Evolutionary conservation across 2,113 vertebrate species (phyloP).

Genomic region (Mixornis gularis): DNA sequence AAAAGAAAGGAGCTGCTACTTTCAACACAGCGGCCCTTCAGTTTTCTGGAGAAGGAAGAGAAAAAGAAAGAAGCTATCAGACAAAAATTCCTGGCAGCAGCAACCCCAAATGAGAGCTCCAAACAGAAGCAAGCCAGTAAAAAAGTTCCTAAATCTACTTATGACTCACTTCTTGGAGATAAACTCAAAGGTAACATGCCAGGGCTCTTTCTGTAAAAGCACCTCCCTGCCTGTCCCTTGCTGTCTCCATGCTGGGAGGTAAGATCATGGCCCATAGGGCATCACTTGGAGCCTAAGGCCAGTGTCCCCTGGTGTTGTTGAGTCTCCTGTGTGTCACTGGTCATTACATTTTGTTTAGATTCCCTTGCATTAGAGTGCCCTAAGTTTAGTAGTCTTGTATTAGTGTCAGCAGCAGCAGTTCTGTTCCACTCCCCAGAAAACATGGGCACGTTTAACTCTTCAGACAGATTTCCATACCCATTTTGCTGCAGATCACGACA

Average conservation of each 20-base stretch:
- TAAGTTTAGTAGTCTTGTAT: background rate
- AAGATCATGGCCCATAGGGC: background rate
- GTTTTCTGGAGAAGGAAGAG: constrained; percentile 81
- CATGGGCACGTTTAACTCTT: background rate
- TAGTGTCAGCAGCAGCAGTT: background rate
- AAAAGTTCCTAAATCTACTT: constrained; percentile 70
- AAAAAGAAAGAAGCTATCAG: constrained; percentile 72
- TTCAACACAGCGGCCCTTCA: constrained; percentile 87
- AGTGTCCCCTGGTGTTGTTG: background rate
- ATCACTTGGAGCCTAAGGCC: background rate
- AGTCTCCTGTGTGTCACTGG: background rate
- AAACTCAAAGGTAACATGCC: constrained; percentile 78
- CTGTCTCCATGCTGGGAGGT: background rate
- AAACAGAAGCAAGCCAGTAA: constrained; percentile 47
- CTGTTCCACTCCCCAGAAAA: background rate
- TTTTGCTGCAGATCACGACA: background rate
- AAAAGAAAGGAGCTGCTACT: constrained; percentile 84
- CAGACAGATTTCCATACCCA: background rate
- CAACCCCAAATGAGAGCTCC: constrained; percentile 51
- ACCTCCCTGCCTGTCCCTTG: background rate
- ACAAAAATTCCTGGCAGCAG: constrained; percentile 49
- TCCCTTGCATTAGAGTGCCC: background rate
- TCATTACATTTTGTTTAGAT: background rate
- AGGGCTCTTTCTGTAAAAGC: background rate
- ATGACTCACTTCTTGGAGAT: constrained; percentile 69